phyloP scores from a whole-genome alignment of 2,888 invertebrate genomes.

The Catocala fraxini region DNA sequence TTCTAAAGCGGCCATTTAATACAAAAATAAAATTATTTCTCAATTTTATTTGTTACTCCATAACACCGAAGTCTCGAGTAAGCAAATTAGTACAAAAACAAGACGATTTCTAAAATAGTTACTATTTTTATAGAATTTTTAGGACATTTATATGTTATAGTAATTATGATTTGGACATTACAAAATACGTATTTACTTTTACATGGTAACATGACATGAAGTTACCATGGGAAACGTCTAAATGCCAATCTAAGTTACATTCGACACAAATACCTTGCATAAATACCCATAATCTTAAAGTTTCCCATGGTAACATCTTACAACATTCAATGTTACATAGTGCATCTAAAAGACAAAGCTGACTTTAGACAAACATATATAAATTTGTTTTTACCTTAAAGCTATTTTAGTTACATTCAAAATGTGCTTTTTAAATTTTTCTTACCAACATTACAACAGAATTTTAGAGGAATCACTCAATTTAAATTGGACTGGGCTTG shows the following conservation, averaged over 20 bases:
- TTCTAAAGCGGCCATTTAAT: slow-evolving; percentile 41
- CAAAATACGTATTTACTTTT: slow-evolving; percentile 41
- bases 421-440: slow-evolving; percentile 35
- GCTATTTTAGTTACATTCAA: slow-evolving; percentile 48
- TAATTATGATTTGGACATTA: slow-evolving; percentile 43
- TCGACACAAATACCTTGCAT: slow-evolving; percentile 17
- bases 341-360: slow-evolving; percentile 47
- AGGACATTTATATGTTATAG: slow-evolving; percentile 34
- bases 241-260: slow-evolving; percentile 13
- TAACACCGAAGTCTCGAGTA: slow-evolving; percentile 8
- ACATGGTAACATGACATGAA: slow-evolving; percentile 35
- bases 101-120: slow-evolving; percentile 50
- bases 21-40: slow-evolving; percentile 52
- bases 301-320: slow-evolving; percentile 37
- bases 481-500: background rate
- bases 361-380: slow-evolving; percentile 42
- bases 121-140: slow-evolving; percentile 32
- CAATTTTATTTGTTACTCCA: slow-evolving; percentile 16
- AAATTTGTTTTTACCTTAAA: slow-evolving; percentile 41
- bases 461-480: background rate
- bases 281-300: slow-evolving; percentile 2
- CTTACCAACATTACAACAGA: slow-evolving; percentile 7
- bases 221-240: slow-evolving; percentile 34
- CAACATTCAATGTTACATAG: slow-evolving; percentile 30
- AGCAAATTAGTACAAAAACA: slow-evolving; percentile 41